These are phyloP conservation scores for Poecilia picta DNA, from an alignment of 2,797 vertebrate species.

Conservation along the genomic window DNA sequence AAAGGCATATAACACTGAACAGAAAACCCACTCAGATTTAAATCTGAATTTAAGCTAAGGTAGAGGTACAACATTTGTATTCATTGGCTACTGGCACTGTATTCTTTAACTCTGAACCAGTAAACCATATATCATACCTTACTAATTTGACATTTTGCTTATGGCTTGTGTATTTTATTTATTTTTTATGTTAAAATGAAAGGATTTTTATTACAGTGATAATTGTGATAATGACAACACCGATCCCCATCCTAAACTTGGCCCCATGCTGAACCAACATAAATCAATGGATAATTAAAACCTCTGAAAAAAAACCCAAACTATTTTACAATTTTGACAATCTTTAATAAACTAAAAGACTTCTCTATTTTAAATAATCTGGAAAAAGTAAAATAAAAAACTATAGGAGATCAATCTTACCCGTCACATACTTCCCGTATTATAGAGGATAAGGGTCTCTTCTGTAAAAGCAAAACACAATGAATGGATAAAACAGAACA, in stretches of 20 bases:
- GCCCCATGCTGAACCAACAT: neutral
- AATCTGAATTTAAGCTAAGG: neutral
- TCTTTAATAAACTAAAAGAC: neutral
- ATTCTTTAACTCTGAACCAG: neutral
- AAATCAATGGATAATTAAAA: neutral
- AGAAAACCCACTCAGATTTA: neutral
- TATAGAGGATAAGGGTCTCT: slow-evolving; percentile 94
- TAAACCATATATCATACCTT: neutral
- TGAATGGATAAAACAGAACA: slow-evolving; percentile 1
- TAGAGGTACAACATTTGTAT: neutral
- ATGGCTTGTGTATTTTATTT: neutral
- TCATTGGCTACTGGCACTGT: neutral
- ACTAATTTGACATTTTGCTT: neutral
- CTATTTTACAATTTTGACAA: neutral
- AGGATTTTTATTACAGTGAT: neutral
- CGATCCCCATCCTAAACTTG: neutral
- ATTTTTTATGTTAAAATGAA: neutral
- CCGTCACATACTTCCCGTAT: slow-evolving; percentile 98
- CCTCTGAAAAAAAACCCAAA: neutral
- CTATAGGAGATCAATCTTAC: slow-evolving; percentile 76
- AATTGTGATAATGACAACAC: neutral
- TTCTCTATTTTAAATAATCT: neutral
- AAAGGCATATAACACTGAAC: neutral
- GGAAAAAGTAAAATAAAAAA: neutral
- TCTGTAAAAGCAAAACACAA: slow-evolving; percentile 79